phyloP scores from a whole-genome alignment of 2,797 vertebrate genomes.

The Myripristis murdjan region DNA sequence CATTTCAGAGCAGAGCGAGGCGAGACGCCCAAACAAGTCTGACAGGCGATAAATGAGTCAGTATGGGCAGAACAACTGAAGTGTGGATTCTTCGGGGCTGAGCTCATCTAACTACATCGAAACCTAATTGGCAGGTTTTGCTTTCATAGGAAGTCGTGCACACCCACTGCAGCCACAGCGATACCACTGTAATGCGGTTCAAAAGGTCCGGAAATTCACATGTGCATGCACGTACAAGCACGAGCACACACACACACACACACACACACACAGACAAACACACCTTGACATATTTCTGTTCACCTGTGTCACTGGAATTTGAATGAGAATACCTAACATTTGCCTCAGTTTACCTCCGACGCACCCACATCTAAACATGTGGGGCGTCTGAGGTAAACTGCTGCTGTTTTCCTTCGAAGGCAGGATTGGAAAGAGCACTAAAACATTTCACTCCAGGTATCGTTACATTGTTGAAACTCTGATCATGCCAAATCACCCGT shows the following conservation, averaged over 20 bases:
- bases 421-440: too few species aligned
- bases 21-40: conserved; percentile 43
- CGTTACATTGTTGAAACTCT: too few species aligned
- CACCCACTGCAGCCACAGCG: neutral
- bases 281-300: neutral
- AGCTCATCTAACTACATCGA: conserved; percentile 14
- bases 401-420: too few species aligned
- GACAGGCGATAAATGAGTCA: conserved; percentile 57
- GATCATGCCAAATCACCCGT: too few species aligned
- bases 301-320: neutral
- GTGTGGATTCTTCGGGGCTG: neutral
- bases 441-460: too few species aligned
- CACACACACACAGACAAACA: neutral
- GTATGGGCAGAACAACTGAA: conserved; percentile 4
- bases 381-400: conserved; percentile 7
- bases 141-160: conserved; percentile 1
- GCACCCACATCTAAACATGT: neutral
- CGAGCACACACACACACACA: neutral
- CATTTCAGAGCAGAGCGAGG: neutral
- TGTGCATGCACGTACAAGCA: neutral
- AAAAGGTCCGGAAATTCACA: conserved; percentile 37
- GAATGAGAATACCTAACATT: too few species aligned
- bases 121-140: conserved; percentile 29
- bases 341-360: too few species aligned
- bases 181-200: conserved; percentile 48